Percentiles rank a stretch among this genome's conserved stretches.
Evolutionary conservation across 1,140 invertebrate genomes (phyloP).

Genomic region (Sycophila sp.): DNA sequence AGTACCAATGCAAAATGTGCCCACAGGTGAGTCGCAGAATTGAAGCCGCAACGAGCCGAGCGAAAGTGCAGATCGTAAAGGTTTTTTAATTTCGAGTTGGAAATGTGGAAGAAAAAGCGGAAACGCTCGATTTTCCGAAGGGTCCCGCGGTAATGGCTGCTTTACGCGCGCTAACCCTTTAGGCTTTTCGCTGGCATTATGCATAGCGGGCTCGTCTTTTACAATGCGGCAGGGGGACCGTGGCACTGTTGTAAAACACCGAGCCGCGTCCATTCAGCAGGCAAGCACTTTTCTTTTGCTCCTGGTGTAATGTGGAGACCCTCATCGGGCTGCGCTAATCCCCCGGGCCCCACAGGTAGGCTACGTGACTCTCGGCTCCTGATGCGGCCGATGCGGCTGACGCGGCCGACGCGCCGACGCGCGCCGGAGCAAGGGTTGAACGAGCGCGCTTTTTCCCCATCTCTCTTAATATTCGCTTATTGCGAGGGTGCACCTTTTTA

Average conservation of each 20-base stretch:
- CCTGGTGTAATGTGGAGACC: conserved; percentile 42
- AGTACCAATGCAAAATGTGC: conserved; percentile 99
- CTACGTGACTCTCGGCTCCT: not conserved
- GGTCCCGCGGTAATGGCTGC: not conserved
- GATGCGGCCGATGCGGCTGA: not conserved
- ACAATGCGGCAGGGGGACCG: conserved; percentile 36
- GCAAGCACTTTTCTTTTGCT: conserved; percentile 50
- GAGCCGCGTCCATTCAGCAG: conserved; percentile 54
- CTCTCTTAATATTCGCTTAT: conserved; percentile 11
- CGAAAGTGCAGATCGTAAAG: no score
- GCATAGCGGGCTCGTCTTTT: not conserved
- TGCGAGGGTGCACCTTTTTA: not conserved
- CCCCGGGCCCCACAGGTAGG: conserved; percentile 37
- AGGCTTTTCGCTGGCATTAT: not conserved
- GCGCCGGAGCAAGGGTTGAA: conserved; percentile 27
- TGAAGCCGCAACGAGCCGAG: no score
- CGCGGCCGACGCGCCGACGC: no score
- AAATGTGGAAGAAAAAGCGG: no score
- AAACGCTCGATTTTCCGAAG: no score
- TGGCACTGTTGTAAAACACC: conserved; percentile 59
- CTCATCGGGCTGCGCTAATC: conserved; percentile 44
- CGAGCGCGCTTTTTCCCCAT: conserved; percentile 17
- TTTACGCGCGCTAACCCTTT: conserved; percentile 4
- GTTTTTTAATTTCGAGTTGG: not conserved
- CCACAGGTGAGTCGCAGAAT: conserved; percentile 85